phyloP scores from a whole-genome alignment of 2,888 invertebrate genomes.

The Panopea generosa region DNA sequence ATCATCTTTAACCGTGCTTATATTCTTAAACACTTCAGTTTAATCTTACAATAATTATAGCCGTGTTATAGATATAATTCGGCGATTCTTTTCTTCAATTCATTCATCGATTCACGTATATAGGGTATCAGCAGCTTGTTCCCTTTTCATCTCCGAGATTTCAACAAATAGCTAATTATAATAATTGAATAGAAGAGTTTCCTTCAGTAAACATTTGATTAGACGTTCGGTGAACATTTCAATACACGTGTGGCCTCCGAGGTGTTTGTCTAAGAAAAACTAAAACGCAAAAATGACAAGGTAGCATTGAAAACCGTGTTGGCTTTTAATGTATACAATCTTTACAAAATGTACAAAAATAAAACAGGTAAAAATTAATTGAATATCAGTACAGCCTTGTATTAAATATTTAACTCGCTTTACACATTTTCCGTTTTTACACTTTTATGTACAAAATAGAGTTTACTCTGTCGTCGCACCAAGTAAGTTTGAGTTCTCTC shows the following conservation, averaged over 20 bases:
- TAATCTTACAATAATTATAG: constrained; percentile 30
- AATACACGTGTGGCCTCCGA: constrained; percentile 22
- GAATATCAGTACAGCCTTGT: constrained; percentile 38
- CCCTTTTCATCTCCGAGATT: constrained; percentile 42
- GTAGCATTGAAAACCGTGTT: constrained; percentile 31
- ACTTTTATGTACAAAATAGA: not conserved
- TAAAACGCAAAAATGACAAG: constrained; percentile 28
- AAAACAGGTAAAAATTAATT: constrained; percentile 42
- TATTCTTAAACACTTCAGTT: not conserved
- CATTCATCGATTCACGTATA: constrained; percentile 30
- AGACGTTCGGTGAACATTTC: not conserved
- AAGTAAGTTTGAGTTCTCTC: not conserved
- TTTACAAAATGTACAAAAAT: constrained; percentile 54
- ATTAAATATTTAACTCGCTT: constrained; percentile 35
- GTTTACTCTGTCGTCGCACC: not conserved
- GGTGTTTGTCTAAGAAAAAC: constrained; percentile 49
- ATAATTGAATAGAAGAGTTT: constrained; percentile 48
- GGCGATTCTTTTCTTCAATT: constrained; percentile 13
- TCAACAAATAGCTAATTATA: constrained; percentile 60
- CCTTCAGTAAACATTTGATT: constrained; percentile 37
- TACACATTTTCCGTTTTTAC: constrained; percentile 26
- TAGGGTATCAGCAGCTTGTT: constrained; percentile 4
- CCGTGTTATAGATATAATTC: constrained; percentile 38
- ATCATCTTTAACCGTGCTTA: constrained; percentile 25
- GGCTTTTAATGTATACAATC: constrained; percentile 54